Percentiles rank a stretch among this genome's conserved stretches.
These are phyloP conservation scores for Ormyrus nitidulus DNA, from an alignment of 2,888 invertebrate species.

Conservation along the genomic window DNA sequence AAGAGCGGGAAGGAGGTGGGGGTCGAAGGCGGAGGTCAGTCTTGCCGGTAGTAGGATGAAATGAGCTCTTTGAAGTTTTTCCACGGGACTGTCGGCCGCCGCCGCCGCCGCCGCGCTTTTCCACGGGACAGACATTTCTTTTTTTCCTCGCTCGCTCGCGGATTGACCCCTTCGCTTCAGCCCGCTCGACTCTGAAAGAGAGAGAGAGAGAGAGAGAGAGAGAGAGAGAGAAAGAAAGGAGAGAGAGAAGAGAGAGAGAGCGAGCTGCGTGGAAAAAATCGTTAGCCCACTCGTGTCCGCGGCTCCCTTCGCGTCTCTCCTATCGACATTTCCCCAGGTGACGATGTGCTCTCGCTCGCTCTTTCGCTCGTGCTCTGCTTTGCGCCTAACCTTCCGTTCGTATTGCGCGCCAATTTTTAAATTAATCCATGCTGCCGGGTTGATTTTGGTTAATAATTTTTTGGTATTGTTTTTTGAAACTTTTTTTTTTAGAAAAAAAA, in stretches of 20 bases:
- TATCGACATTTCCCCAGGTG: constrained; percentile 49
- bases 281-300: constrained; percentile 53
- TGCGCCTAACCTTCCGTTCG: constrained; percentile 5
- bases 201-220: constrained; percentile 13
- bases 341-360: background rate
- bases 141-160: constrained; percentile 36
- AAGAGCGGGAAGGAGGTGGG: background rate
- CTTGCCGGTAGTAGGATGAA: constrained; percentile 2
- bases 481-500: too few relatives aligned
- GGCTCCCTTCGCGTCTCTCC: constrained; percentile 22
- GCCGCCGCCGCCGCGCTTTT: background rate
- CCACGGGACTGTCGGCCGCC: constrained; percentile 13
- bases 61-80: constrained; percentile 54
- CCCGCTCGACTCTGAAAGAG: background rate
- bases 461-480: too few relatives aligned
- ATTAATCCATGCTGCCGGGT: background rate
- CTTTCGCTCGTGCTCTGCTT: background rate
- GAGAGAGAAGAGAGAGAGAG: constrained; percentile 77
- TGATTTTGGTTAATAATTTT: too few relatives aligned
- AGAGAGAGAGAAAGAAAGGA: constrained; percentile 33
- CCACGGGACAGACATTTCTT: background rate
- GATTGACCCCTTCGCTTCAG: constrained; percentile 48
- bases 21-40: background rate
- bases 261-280: constrained; percentile 47
- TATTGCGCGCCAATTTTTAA: constrained; percentile 15